phyloP scores from a whole-genome alignment of 2,113 vertebrate species.

The Etia nguti region DNA sequence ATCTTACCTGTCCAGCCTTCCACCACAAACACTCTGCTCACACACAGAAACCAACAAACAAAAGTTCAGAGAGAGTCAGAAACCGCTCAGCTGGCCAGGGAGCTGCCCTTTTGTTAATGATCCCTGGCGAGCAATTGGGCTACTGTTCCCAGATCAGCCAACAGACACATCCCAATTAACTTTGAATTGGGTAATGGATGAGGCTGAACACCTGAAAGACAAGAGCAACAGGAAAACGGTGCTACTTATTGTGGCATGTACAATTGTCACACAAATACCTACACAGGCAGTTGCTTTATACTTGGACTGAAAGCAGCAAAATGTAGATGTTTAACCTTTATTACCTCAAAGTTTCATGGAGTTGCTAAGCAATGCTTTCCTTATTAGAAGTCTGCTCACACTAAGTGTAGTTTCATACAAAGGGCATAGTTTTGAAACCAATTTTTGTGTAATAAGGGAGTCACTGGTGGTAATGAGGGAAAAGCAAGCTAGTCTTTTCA shows the following conservation, averaged over 20 bases:
- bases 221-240: not conserved
- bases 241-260: rapidly evolving
- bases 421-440: not conserved
- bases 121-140: not conserved
- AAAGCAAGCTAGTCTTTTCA: not conserved
- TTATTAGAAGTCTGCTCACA: not conserved
- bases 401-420: not conserved
- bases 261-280: rapidly evolving
- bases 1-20: not conserved
- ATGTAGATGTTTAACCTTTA: not conserved
- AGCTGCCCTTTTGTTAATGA: not conserved
- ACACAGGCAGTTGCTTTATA: rapidly evolving
- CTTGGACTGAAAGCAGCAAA: not conserved
- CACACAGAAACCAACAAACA: not conserved
- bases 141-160: not conserved
- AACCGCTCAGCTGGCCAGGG: not conserved
- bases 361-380: not conserved
- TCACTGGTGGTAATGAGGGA: not conserved
- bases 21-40: not conserved
- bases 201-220: not conserved
- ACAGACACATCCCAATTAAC: not conserved
- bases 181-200: not conserved
- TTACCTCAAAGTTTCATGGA: not conserved
- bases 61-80: not conserved
- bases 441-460: not conserved